A percentile compares a stretch with the other conserved stretches of the same genome.
Evolutionary conservation across 2,797 vertebrate genomes (phyloP).

Genomic region (Todus mexicanus): DNA sequence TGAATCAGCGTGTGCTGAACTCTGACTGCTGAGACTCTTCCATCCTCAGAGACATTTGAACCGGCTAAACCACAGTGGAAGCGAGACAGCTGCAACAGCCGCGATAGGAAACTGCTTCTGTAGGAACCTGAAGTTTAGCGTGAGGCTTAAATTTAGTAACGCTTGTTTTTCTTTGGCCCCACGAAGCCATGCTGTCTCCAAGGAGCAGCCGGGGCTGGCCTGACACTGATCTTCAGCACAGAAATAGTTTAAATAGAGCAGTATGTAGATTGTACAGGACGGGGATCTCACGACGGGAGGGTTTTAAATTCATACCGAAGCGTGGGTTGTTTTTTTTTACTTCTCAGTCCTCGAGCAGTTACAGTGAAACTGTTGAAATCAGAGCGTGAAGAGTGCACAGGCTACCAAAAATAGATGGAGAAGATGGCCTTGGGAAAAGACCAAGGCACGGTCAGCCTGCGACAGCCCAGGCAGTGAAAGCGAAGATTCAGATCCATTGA

Average conservation of each 20-base stretch:
- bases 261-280: accelerated
- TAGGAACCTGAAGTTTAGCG: not conserved
- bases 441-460: not conserved
- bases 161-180: not conserved
- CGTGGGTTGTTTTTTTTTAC: accelerated
- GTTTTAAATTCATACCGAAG: not conserved
- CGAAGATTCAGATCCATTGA: not conserved
- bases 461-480: not conserved
- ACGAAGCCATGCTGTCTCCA: not conserved
- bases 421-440: not conserved
- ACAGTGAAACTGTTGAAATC: not conserved
- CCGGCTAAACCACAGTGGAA: not conserved
- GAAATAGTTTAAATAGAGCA: not conserved
- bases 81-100: conserved; percentile 3
- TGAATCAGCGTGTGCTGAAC: not conserved
- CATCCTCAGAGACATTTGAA: not conserved
- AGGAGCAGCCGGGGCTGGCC: not conserved
- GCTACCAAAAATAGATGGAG: not conserved
- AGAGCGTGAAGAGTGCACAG: accelerated
- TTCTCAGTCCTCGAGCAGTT: not conserved
- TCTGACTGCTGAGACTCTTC: not conserved
- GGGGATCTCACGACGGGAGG: not conserved
- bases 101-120: not conserved
- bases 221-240: not conserved
- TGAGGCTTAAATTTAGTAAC: conserved; percentile 32